Evolutionary conservation across 1,140 invertebrate genomes (phyloP).

Genomic region (Semibalanus balanoides): DNA sequence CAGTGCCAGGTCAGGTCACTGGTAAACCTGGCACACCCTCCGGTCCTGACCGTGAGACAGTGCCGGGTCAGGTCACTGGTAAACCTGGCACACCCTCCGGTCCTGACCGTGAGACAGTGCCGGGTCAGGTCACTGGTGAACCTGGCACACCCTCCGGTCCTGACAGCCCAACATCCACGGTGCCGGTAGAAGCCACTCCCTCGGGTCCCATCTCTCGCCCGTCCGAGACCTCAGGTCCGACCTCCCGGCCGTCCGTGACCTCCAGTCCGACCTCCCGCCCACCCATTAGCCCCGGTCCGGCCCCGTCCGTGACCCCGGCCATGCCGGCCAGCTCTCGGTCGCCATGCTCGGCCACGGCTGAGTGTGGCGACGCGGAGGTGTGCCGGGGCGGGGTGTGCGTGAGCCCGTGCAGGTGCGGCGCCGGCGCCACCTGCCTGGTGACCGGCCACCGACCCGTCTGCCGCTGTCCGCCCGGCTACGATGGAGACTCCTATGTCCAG

Average conservation of each 20-base stretch:
- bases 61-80: not conserved
- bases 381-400: not conserved
- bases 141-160: not conserved
- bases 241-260: too few species aligned
- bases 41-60: too few species aligned
- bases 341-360: not conserved
- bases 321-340: not conserved
- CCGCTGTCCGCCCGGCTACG: conserved; percentile 54
- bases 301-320: too few species aligned
- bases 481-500: conserved; percentile 50
- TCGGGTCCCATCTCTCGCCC: too few species aligned
- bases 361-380: not conserved
- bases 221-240: too few species aligned
- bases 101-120: not conserved
- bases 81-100: too few species aligned
- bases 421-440: conserved; percentile 24
- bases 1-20: too few species aligned
- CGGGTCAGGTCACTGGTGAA: not conserved
- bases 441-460: conserved; percentile 41
- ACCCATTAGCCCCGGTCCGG: not conserved
- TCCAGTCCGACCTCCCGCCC: too few species aligned
- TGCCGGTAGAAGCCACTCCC: too few species aligned
- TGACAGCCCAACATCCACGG: too few species aligned
- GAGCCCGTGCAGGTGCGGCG: conserved; percentile 40
- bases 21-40: too few species aligned